Conservation (phyloP, 2,888 invertebrate genomes). For the Pherbina coryleti region DNA sequence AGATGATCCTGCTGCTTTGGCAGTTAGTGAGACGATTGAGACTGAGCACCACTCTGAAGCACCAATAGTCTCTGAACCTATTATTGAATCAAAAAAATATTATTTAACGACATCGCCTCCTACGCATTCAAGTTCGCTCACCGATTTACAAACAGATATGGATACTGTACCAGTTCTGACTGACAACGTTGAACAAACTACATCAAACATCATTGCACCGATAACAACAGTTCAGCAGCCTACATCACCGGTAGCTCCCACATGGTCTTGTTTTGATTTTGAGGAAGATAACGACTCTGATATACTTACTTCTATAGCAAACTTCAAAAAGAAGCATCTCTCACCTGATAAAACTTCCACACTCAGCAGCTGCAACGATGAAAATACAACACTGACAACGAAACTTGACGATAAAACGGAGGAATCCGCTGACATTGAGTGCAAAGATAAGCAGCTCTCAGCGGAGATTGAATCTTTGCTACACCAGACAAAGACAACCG, state of each 20-base stretch:
- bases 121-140: too few species aligned
- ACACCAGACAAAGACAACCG: conserved; percentile 74
- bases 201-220: not conserved
- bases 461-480: conserved; percentile 75
- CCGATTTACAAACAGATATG: not conserved
- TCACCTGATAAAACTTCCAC: conserved; percentile 52
- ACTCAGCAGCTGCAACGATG: conserved; percentile 26
- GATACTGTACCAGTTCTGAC: not conserved
- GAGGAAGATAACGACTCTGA: conserved; percentile 75
- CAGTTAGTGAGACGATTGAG: not conserved
- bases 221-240: not conserved
- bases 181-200: not conserved
- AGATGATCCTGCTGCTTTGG: conserved; percentile 16
- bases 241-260: conserved; percentile 33
- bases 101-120: too few species aligned
- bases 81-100: not conserved
- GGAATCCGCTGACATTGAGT: conserved; percentile 50
- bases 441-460: conserved; percentile 64
- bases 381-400: not conserved
- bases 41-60: not conserved
- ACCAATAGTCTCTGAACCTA: not conserved
- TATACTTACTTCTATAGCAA: conserved; percentile 54
- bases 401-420: not conserved
- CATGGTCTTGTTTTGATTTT: conserved; percentile 82
- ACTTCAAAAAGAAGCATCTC: conserved; percentile 60